Conservation (phyloP, 2,797 vertebrate species). For the Dicrostonyx torquatus region DNA sequence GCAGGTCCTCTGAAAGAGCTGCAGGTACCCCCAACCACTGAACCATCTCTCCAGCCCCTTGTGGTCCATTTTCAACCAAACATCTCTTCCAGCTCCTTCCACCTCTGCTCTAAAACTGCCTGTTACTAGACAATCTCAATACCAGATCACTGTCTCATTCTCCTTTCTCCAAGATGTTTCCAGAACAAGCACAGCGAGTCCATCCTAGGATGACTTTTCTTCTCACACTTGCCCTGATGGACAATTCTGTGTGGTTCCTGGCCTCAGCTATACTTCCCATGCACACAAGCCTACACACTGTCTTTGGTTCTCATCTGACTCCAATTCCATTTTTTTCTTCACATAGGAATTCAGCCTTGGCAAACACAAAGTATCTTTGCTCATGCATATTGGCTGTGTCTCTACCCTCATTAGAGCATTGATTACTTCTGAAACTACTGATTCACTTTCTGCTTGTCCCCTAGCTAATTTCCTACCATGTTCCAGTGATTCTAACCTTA, state of each 20-base stretch:
- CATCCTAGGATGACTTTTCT: not conserved
- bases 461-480: not conserved
- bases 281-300: not conserved
- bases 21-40: not conserved
- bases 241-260: not conserved
- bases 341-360: too few relatives aligned
- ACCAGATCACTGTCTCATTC: not conserved
- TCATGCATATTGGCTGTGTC: too few relatives aligned
- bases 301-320: not conserved
- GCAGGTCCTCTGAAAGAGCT: not conserved
- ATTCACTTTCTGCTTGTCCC: not conserved
- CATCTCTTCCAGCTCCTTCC: too few relatives aligned
- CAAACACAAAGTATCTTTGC: not conserved
- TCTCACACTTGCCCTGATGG: fast-evolving
- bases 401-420: not conserved
- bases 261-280: fast-evolving
- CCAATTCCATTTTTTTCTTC: not conserved
- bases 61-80: not conserved
- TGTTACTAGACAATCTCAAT: not conserved
- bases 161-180: not conserved
- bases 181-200: not conserved
- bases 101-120: not conserved
- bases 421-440: not conserved
- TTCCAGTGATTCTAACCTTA: not conserved
- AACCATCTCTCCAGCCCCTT: not conserved